Conservation (phyloP, 1,140 invertebrate genomes). For the Cepaea nemoralis region DNA sequence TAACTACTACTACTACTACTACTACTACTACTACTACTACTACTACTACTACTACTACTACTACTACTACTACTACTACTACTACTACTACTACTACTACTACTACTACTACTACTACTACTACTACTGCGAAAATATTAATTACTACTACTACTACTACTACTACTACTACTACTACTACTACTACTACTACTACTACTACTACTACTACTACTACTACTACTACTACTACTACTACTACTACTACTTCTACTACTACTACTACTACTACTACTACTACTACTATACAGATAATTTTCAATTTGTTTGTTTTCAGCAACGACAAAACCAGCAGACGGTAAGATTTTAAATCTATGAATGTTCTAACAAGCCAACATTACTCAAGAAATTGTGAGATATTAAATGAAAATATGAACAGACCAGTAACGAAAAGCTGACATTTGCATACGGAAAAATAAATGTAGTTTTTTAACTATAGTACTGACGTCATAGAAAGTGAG, state of each 20-base stretch:
- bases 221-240: too few species aligned
- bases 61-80: too few species aligned
- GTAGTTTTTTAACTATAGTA: background rate
- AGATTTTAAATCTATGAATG: slow-evolving; percentile 6
- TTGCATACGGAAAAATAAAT: background rate
- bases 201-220: too few species aligned
- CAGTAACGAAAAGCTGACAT: background rate
- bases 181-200: too few species aligned
- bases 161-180: too few species aligned
- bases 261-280: slow-evolving; percentile 77
- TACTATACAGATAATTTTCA: background rate
- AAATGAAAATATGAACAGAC: background rate
- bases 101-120: too few species aligned
- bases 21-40: too few species aligned
- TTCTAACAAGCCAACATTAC: background rate
- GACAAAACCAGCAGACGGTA: background rate
- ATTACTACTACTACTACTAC: too few species aligned
- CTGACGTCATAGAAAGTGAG: background rate
- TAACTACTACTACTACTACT: too few species aligned
- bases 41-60: too few species aligned
- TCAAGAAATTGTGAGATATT: background rate
- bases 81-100: too few species aligned
- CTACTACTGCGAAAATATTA: too few species aligned
- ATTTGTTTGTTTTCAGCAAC: background rate
- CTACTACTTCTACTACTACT: background rate